A percentile compares a stretch with the other conserved stretches of the same genome.
phyloP scores from a whole-genome alignment of 53 echinoderm and acorn worm species.

The Echinometra lucunter region DNA sequence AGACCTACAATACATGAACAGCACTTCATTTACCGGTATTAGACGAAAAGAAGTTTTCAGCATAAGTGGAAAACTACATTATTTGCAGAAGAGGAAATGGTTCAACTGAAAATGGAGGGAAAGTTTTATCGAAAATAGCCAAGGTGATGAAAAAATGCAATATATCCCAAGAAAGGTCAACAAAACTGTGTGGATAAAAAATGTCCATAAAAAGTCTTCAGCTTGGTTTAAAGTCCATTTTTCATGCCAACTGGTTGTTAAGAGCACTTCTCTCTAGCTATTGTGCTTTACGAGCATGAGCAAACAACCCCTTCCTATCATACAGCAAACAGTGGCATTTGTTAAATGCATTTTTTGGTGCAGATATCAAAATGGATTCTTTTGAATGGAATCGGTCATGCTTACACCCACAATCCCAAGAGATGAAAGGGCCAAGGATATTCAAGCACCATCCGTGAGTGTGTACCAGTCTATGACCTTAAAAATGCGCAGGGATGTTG shows the following conservation, averaged over 20 bases:
- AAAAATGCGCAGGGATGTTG: background rate
- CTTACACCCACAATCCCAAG: background rate
- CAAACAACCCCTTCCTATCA: background rate
- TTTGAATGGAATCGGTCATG: background rate
- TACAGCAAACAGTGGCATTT: background rate
- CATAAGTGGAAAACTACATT: too few species aligned
- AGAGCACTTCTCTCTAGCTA: background rate
- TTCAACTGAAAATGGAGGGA: too few species aligned
- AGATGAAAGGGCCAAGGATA: background rate
- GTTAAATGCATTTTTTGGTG: background rate
- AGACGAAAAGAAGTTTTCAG: too few species aligned
- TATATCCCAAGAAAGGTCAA: too few species aligned
- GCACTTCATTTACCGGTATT: too few species aligned
- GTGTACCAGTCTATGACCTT: background rate
- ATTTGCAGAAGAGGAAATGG: too few species aligned
- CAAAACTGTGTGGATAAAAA: background rate
- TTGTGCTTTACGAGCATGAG: background rate
- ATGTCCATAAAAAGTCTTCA: background rate
- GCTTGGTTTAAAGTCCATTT: background rate
- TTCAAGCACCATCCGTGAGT: background rate
- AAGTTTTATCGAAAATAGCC: too few species aligned
- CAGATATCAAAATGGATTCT: background rate
- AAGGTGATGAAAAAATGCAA: too few species aligned
- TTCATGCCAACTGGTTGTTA: background rate
- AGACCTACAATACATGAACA: too few species aligned